Percentiles rank a stretch among this genome's conserved stretches.
phyloP scores from a whole-genome alignment of 2,113 vertebrate species.

The Terrapene triunguis region DNA sequence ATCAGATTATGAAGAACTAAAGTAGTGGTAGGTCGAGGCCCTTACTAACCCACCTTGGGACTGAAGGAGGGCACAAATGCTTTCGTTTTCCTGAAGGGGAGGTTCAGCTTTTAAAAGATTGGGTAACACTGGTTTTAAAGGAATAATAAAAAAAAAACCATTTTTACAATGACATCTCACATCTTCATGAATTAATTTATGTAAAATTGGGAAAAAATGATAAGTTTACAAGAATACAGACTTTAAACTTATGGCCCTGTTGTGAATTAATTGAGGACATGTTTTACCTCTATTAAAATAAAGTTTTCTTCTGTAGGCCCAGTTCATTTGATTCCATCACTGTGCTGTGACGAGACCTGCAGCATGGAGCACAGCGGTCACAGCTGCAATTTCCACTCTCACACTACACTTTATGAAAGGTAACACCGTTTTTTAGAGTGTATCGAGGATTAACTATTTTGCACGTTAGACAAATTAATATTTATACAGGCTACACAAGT shows the following conservation, averaged over 20 bases:
- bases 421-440: conserved; percentile 68
- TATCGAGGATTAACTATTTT: not conserved
- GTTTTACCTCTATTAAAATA: conserved; percentile 9
- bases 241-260: not conserved
- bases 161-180: not conserved
- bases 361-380: conserved; percentile 78
- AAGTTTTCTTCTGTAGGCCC: conserved; percentile 81
- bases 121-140: not conserved
- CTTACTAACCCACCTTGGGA: not conserved
- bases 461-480: not conserved
- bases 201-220: not conserved
- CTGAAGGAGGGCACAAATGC: not conserved
- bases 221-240: not conserved
- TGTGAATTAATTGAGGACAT: not conserved
- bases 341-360: conserved; percentile 89
- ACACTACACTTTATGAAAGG: conserved; percentile 84
- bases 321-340: conserved; percentile 88
- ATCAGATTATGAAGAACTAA: not conserved
- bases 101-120: not conserved
- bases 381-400: conserved; percentile 84
- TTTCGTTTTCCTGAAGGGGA: not conserved
- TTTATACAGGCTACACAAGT: not conserved
- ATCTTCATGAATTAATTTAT: not conserved
- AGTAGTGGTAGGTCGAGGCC: not conserved
- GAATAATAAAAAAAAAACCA: not conserved